phyloP scores from a whole-genome alignment of 2,113 vertebrate species.

The Proteles cristata region DNA sequence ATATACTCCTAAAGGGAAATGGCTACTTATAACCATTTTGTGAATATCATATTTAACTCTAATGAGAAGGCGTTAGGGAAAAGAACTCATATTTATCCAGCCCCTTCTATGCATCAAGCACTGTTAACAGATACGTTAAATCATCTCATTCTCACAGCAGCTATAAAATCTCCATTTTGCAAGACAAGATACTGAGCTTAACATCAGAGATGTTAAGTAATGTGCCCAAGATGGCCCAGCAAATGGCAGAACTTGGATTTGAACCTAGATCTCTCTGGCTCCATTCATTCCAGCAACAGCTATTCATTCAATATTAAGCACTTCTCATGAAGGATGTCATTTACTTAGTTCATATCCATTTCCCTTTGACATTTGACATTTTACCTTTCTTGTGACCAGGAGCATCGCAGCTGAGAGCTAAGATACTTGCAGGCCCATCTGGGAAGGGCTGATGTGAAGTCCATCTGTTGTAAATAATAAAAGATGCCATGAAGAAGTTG shows the following conservation, averaged over 20 bases:
- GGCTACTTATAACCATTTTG: not conserved
- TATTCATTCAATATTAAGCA: not conserved
- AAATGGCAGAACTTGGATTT: not conserved
- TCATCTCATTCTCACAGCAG: not conserved
- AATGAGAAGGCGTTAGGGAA: not conserved
- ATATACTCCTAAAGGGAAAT: not conserved
- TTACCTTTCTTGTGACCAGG: not conserved
- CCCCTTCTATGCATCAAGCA: not conserved
- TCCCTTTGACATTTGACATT: slow-evolving; percentile 29
- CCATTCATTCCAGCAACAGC: not conserved
- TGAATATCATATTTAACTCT: slow-evolving; percentile 24
- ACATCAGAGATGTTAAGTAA: slow-evolving; percentile 16
- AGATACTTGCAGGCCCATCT: not conserved
- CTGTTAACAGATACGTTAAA: not conserved
- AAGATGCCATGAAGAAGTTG: not conserved
- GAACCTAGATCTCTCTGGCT: slow-evolving; percentile 36
- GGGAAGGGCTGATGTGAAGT: not conserved
- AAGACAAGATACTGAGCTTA: not conserved
- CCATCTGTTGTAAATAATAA: slow-evolving; percentile 38
- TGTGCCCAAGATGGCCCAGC: not conserved
- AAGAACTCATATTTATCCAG: not conserved
- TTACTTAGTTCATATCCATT: not conserved
- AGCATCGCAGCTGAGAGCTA: not conserved
- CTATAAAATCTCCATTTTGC: not conserved
- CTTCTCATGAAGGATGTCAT: not conserved